Base-by-base conservation (phyloP, 2,888 invertebrate species). In the Gandaritis pyraliata region DNA sequence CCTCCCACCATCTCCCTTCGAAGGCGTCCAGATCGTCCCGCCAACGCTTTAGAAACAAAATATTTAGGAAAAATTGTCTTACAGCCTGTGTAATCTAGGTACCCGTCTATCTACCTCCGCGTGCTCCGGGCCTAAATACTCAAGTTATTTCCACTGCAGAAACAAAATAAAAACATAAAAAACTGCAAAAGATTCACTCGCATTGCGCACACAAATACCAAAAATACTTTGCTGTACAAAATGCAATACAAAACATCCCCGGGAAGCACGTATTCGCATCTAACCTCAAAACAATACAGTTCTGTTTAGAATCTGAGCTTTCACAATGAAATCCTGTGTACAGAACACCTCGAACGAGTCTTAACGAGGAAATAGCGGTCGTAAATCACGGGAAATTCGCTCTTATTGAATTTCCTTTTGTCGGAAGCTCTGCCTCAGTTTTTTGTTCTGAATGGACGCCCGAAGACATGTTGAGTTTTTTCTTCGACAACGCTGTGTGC, bases 341-440 rank as follows among this genome's bases (percentile, higher is more conserved):
- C 80, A 75, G 78, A 78, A 85, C 86, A 87, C 86, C 88, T 89
- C 83, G 83, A 83, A 83, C 78, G 79, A 83, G 82, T 80, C 87
- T 84, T 89, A 91, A 91, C 90, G 90, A 90, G 90, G 82, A 91
- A 90, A 90, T 92, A 90, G 91, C 90, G 87, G 85, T 80, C 86
- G 90, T 91, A 90, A 91, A 91, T 91, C 89, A 89, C 80, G 81
- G 89, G 85, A 90, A 90, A 90, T 88, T 90, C 88, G 82, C 83
- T 86, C 89, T 90, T 90, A 92, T 91, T 90, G 90, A 92, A 92
- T 92, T 91, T 91, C 87, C 90, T 87, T 86, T 86, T 82, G 85
- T 85, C 83, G 86, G 85, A 87, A 86, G 82, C 79, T 68, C 76
- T 76, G 82, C 81, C 83, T 81, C 80, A 77, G 82, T 89, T 90